Conservation (phyloP, 2,113 vertebrate genomes). For the Sterrhoptilus dennistouni region DNA sequence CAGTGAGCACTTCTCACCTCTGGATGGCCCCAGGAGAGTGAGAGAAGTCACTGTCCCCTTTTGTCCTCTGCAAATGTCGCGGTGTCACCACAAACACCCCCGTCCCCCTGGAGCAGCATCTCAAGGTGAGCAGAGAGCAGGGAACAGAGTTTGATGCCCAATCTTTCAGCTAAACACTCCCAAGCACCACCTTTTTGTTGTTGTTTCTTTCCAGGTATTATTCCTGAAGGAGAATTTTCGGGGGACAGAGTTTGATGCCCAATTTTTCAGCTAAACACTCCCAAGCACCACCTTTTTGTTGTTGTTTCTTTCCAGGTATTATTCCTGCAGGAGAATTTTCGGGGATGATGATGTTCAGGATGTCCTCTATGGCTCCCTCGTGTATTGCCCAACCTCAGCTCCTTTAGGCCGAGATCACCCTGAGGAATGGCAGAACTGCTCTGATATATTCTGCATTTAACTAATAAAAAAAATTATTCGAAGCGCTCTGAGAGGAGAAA, state of each 20-base stretch:
- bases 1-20: conserved; percentile 27
- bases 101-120: not conserved
- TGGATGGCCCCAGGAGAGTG: not conserved
- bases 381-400: not conserved
- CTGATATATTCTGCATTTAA: not conserved
- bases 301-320: not conserved
- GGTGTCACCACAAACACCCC: not conserved
- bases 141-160: not conserved
- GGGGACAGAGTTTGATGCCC: not conserved
- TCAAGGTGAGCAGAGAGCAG: not conserved
- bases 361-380: accelerated
- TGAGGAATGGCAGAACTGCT: not conserved
- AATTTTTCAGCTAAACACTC: not conserved
- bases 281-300: not conserved
- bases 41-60: not conserved
- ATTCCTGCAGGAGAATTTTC: not conserved
- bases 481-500: not conserved
- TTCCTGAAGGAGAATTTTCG: not conserved
- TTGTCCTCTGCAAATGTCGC: not conserved
- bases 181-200: not conserved
- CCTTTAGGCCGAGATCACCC: not conserved
- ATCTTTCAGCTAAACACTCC: not conserved
- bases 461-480: not conserved
- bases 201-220: not conserved
- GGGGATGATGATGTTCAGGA: not conserved